phyloP scores from a whole-genome alignment of 2,113 vertebrate species.

The Scortum barcoo region DNA sequence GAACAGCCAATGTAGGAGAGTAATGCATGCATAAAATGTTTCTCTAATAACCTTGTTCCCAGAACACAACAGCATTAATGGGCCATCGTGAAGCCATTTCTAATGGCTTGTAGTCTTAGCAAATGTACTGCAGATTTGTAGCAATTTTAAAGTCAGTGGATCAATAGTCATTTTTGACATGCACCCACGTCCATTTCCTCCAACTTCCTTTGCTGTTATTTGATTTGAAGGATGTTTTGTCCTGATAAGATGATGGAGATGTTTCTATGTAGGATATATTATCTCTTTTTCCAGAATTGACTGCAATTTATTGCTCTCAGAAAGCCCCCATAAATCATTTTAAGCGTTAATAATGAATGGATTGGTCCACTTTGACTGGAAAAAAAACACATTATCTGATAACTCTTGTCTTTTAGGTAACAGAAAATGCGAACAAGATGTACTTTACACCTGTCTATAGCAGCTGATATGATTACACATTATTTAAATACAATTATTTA shows the following conservation, averaged over 20 bases:
- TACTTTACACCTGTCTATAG: background rate
- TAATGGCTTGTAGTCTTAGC: conserved; percentile 54
- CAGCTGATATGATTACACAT: background rate
- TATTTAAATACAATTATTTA: too few species aligned
- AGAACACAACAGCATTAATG: conserved; percentile 69
- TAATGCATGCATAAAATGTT: conserved; percentile 61
- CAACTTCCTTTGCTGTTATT: conserved; percentile 59
- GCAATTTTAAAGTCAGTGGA: conserved; percentile 54
- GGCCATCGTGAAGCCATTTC: conserved; percentile 39
- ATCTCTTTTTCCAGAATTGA: background rate
- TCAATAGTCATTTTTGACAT: conserved; percentile 66
- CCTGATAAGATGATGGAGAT: conserved; percentile 44
- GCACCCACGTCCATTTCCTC: conserved; percentile 62
- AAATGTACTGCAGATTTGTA: conserved; percentile 59
- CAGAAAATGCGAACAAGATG: background rate
- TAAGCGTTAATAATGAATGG: conserved; percentile 1
- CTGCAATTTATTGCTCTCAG: background rate
- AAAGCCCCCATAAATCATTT: conserved; percentile 4
- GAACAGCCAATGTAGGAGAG: conserved; percentile 1
- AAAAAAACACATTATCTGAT: background rate
- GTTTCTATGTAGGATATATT: conserved; percentile 1
- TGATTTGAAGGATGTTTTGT: conserved; percentile 60
- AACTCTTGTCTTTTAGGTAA: background rate
- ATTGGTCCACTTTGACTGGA: background rate
- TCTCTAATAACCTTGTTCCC: conserved; percentile 64